Evolutionary conservation across 2,113 vertebrate genomes (phyloP).

Genomic region (Pholis gunnellus): DNA sequence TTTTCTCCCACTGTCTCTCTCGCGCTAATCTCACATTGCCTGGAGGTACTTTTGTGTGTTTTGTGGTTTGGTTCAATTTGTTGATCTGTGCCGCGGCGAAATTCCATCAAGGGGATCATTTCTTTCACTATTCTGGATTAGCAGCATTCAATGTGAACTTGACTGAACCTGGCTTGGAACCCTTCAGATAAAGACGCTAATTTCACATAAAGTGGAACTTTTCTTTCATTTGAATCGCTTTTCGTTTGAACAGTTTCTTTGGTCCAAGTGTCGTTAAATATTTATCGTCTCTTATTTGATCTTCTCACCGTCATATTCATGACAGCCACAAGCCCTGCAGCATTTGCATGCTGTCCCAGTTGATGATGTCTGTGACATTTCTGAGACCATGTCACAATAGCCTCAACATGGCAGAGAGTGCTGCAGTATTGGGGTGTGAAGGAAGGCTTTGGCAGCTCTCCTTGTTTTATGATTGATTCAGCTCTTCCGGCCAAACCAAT

Average conservation of each 20-base stretch:
- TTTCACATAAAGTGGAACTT: conserved; percentile 7
- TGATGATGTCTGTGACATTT: conserved; percentile 69
- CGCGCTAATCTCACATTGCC: conserved; percentile 41
- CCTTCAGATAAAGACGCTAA: background rate
- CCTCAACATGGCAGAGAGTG: conserved; percentile 55
- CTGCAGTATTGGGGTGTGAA: conserved; percentile 65
- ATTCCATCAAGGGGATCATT: conserved; percentile 43
- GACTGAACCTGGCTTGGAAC: conserved; percentile 14
- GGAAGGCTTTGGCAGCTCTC: conserved; percentile 66
- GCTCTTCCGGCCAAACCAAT: conserved; percentile 68
- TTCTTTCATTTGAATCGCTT: background rate
- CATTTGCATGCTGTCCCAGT: conserved; percentile 42
- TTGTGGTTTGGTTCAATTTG: conserved; percentile 44
- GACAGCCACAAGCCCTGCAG: conserved; percentile 43
- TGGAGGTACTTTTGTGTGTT: conserved; percentile 37
- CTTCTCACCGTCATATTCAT: conserved; percentile 16
- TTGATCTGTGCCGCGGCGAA: conserved; percentile 25
- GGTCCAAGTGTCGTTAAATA: conserved; percentile 19
- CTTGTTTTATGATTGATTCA: conserved; percentile 74
- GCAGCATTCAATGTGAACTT: conserved; percentile 31
- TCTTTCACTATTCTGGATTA: conserved; percentile 33
- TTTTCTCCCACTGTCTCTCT: background rate
- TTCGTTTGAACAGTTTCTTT: conserved; percentile 16
- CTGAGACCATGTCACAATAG: conserved; percentile 62
- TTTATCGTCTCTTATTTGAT: conserved; percentile 17